A percentile compares a stretch with the other conserved stretches of the same genome.
Evolutionary conservation across 2,113 vertebrate species (phyloP).

Genomic region (Mellivora capensis): DNA sequence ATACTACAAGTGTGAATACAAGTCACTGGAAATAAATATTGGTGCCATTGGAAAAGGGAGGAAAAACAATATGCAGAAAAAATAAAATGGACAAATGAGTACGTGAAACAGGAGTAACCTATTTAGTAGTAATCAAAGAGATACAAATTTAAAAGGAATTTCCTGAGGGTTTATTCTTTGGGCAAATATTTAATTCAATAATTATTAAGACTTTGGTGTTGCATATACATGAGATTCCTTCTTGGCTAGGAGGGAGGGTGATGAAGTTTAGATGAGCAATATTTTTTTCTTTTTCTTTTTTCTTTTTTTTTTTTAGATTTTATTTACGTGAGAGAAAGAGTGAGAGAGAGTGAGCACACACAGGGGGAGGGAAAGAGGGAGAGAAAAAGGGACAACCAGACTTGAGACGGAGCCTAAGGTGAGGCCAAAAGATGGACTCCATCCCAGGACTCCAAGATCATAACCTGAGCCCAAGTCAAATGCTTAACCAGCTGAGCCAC

Average conservation of each 20-base stretch:
- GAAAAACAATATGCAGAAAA: not conserved
- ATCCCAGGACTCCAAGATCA: not conserved
- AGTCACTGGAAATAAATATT: not conserved
- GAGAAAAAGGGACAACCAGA: not conserved
- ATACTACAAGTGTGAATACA: not conserved
- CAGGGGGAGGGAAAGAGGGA: not conserved
- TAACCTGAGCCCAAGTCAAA: not conserved
- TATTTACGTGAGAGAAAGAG: not conserved
- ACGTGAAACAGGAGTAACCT: not conserved
- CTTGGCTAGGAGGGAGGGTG: not conserved
- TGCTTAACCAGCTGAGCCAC: not conserved
- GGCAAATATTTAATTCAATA: not conserved
- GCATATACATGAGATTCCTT: not conserved
- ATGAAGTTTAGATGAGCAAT: not conserved
- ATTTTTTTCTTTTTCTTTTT: not conserved
- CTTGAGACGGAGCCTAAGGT: not conserved
- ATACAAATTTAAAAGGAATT: not conserved
- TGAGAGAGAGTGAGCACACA: not conserved
- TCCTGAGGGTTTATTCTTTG: not conserved
- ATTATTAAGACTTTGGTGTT: not conserved
- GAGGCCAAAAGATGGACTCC: accelerated
- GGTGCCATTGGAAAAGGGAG: not conserved
- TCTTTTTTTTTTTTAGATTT: not conserved
- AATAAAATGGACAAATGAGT: not conserved
- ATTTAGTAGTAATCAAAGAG: not conserved